Evolutionary conservation across 2,797 vertebrate genomes (phyloP).

Genomic region (Orientallactaga sibirica): DNA sequence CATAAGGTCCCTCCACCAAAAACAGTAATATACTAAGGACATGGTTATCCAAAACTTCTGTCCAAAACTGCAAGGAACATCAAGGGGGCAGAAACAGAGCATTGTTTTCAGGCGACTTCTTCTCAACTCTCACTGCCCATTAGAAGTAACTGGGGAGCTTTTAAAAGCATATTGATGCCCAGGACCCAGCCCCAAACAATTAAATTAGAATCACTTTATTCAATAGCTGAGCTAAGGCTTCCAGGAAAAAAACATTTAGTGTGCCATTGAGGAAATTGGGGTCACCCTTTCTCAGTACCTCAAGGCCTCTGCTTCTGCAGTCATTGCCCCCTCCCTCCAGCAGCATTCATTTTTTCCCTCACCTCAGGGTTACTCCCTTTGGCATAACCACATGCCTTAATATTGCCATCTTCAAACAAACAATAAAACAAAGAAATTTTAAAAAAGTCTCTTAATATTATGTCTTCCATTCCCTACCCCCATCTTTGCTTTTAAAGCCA

Average conservation of each 20-base stretch:
- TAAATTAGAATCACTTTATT: constrained; percentile 66
- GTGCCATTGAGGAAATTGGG: constrained; percentile 65
- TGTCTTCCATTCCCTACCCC: neutral
- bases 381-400: constrained; percentile 1
- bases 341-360: constrained; percentile 62
- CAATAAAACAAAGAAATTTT: constrained; percentile 30
- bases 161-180: constrained; percentile 39
- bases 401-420: constrained; percentile 51
- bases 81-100: constrained; percentile 8
- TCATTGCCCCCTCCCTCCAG: neutral
- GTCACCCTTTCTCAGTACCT: constrained; percentile 66
- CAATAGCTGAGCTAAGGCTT: constrained; percentile 62
- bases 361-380: constrained; percentile 19
- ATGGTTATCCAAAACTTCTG: neutral
- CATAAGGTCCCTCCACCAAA: neutral
- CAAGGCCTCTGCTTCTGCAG: constrained; percentile 63
- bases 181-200: constrained; percentile 62
- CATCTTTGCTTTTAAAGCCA: constrained; percentile 30
- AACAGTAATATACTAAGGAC: neutral
- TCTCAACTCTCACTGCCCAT: constrained; percentile 34
- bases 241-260: constrained; percentile 67
- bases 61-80: constrained; percentile 16
- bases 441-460: neutral
- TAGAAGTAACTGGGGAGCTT: constrained; percentile 60
- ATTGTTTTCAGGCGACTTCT: constrained; percentile 22